Evolutionary conservation across 1,140 invertebrate genomes (phyloP).

Genomic region (Drosophila repletoides): DNA sequence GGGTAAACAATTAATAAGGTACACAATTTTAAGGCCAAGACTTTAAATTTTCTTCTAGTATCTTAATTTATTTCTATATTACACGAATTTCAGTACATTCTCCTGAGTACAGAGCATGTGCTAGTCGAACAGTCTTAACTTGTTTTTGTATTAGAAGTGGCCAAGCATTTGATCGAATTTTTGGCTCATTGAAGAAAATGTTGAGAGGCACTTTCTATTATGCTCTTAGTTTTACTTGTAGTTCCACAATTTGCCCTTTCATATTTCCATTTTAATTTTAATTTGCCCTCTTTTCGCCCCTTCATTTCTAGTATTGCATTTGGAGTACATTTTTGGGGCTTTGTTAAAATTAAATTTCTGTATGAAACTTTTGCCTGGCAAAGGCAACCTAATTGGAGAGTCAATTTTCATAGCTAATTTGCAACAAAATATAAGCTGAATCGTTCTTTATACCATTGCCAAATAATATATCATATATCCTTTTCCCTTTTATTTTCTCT

Average conservation of each 20-base stretch:
- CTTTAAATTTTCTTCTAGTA: too few species aligned
- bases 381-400: neutral
- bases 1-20: too few species aligned
- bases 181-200: conserved; percentile 58
- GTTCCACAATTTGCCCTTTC: conserved; percentile 46
- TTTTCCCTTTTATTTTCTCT: too few species aligned
- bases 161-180: conserved; percentile 62
- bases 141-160: conserved; percentile 10
- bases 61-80: too few species aligned
- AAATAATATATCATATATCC: too few species aligned
- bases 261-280: conserved; percentile 53
- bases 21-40: too few species aligned
- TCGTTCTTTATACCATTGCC: too few species aligned
- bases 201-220: conserved; percentile 54
- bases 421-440: neutral
- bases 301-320: neutral
- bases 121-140: too few species aligned
- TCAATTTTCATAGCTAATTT: conserved; percentile 7
- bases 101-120: too few species aligned
- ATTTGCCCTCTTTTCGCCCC: conserved; percentile 11
- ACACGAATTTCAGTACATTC: too few species aligned
- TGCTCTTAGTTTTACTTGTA: conserved; percentile 33
- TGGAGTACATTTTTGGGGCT: neutral
- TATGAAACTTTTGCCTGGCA: conserved; percentile 6
- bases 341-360: conserved; percentile 2